Evolutionary conservation across 2,888 invertebrate species (phyloP).

Genomic region (Eupithecia insigniata): DNA sequence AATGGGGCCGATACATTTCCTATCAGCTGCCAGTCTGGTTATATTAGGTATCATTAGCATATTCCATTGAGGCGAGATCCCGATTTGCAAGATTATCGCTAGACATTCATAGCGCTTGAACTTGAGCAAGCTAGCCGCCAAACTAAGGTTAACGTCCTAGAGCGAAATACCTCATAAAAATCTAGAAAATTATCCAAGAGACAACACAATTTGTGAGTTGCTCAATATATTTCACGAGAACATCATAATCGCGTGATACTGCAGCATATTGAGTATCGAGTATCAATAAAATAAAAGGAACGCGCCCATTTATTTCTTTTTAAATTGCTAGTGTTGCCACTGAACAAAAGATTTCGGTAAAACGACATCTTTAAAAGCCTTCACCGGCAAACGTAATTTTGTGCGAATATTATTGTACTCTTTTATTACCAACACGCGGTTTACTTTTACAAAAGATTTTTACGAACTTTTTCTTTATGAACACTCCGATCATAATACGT

Average conservation of each 20-base stretch:
- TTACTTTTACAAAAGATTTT: constrained; percentile 57
- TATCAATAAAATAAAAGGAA: constrained; percentile 55
- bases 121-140: constrained; percentile 36
- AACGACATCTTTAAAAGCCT: constrained; percentile 66
- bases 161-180: constrained; percentile 26
- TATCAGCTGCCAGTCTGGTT: constrained; percentile 56
- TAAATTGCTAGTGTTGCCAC: constrained; percentile 57
- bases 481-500: constrained; percentile 40
- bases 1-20: constrained; percentile 65
- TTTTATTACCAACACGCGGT: constrained; percentile 61
- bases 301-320: constrained; percentile 56
- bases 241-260: constrained; percentile 51
- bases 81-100: constrained; percentile 12
- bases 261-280: constrained; percentile 42
- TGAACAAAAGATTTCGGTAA: constrained; percentile 64
- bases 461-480: constrained; percentile 29
- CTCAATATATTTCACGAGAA: constrained; percentile 33
- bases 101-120: constrained; percentile 21
- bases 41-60: constrained; percentile 46
- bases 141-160: constrained; percentile 26
- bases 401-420: constrained; percentile 55
- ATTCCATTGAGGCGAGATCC: constrained; percentile 16
- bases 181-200: constrained; percentile 22
- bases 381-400: constrained; percentile 65
- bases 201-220: constrained; percentile 18